Base-by-base conservation (phyloP, 2,797 vertebrate genomes). In the Chloroceryle amazona region DNA sequence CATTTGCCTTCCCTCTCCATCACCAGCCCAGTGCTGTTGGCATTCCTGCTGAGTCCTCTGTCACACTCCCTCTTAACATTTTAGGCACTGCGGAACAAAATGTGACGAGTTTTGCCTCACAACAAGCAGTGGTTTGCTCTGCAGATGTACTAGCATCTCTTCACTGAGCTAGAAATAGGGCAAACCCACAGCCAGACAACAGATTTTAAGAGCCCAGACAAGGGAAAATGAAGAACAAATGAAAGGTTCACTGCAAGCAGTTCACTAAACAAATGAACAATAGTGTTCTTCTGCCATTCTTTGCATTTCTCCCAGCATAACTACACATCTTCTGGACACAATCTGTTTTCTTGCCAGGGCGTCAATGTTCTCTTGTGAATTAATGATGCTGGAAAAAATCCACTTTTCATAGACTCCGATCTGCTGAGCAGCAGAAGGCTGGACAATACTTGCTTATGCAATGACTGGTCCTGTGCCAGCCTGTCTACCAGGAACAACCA, bases 321-420 rank as follows among this genome's bases (percentile, higher is more conserved):
- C 82, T 66, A 89, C 83, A 62, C 80, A 86, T 96, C 83, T 84
- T 97, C 70, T 86, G 93, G 93, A 92, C 88, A 73, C 83, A 92
- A 60, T 70, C 93, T 90, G 85, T 81, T 94, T 73, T 83, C 70
- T 67, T 95, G 94, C 95, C 95, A 97, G 76, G 80, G 60, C 73
- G 80, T 52, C 71, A 9, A 51, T 78, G 41, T 76, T 91, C 87
- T 90, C 85, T 76, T 60, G 67, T 70, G 96, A 96, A 92, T 95
- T 96, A 96, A 94, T 20, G 88, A 95, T 82, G 93, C 88, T 97
- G 96, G 96, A 96, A 97, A 93, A 73, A 41, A 83, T 96, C 96
- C 94, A 92, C 95, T 93, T 95, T 94, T 97, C 96, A 93, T 73
- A 70, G 95, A 52, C 90, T 80, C 80, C 1, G 33, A 70, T 81